Evolutionary conservation across 2,797 vertebrate genomes (phyloP).

Genomic region (Pseudomugil gertrudae): DNA sequence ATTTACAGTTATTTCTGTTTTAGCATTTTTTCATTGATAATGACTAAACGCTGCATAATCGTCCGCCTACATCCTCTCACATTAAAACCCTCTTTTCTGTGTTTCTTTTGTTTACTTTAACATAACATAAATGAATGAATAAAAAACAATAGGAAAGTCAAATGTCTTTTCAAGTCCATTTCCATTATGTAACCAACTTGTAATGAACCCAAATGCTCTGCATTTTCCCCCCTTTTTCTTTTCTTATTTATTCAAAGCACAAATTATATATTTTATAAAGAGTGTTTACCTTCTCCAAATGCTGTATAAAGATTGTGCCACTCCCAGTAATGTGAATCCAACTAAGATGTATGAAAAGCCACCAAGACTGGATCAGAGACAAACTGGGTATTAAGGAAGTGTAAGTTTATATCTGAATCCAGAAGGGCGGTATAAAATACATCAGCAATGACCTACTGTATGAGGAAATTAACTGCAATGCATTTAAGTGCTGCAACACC

Average conservation of each 20-base stretch:
- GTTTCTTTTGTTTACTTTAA: no score
- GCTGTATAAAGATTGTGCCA: background rate
- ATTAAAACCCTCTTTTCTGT: no score
- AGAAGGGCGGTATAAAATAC: background rate
- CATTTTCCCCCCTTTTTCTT: no score
- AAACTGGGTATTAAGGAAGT: background rate
- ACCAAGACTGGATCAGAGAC: background rate
- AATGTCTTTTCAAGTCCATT: background rate
- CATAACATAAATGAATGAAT: no score
- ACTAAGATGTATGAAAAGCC: background rate
- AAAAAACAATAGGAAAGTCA: no score
- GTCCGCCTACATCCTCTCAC: no score
- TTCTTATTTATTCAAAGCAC: no score
- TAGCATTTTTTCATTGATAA: no score
- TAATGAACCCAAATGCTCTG: background rate
- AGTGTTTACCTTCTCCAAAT: conserved; percentile 7
- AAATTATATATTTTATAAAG: background rate
- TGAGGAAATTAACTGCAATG: background rate
- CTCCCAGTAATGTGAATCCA: background rate
- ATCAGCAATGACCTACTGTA: background rate
- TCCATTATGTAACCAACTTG: background rate
- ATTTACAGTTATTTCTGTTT: no score
- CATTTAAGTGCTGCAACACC: background rate
- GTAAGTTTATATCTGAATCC: background rate
- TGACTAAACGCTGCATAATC: no score